Conservation (phyloP, 2,797 vertebrate genomes). For the Anas bernieri region DNA sequence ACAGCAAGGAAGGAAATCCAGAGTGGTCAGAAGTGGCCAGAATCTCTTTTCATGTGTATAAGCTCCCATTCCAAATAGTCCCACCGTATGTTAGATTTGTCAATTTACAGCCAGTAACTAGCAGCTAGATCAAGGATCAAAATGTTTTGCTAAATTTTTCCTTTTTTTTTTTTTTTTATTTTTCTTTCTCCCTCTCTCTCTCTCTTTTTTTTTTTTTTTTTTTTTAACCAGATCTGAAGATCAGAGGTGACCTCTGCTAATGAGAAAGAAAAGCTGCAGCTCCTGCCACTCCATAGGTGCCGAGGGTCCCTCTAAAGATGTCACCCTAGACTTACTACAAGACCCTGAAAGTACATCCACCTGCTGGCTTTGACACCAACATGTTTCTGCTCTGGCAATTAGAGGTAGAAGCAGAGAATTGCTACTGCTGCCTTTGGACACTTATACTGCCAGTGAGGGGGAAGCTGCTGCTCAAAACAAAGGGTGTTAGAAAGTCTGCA, state of each 20-base stretch:
- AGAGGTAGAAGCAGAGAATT: background rate
- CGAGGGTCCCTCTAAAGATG: background rate
- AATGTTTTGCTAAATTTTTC: background rate
- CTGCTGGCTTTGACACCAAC: background rate
- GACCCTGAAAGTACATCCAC: background rate
- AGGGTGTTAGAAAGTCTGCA: background rate
- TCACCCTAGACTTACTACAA: background rate
- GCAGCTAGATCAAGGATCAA: background rate
- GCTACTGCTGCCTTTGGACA: background rate
- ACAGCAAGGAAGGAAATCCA: background rate
- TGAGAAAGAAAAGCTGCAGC: background rate
- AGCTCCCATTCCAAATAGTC: background rate
- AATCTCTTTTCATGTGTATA: background rate
- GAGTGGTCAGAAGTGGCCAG: background rate
- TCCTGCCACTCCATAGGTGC: background rate
- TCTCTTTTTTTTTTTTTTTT: no score
- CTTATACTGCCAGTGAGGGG: background rate
- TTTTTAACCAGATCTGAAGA: background rate
- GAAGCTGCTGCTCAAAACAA: rapidly evolving
- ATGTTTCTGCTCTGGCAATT: background rate
- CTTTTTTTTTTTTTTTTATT: no score
- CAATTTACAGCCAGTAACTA: background rate
- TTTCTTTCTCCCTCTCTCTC: no score
- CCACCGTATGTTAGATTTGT: background rate
- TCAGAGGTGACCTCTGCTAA: background rate